phyloP scores from a whole-genome alignment of 2,113 vertebrate genomes.

The Himantopus leucocephalus region DNA sequence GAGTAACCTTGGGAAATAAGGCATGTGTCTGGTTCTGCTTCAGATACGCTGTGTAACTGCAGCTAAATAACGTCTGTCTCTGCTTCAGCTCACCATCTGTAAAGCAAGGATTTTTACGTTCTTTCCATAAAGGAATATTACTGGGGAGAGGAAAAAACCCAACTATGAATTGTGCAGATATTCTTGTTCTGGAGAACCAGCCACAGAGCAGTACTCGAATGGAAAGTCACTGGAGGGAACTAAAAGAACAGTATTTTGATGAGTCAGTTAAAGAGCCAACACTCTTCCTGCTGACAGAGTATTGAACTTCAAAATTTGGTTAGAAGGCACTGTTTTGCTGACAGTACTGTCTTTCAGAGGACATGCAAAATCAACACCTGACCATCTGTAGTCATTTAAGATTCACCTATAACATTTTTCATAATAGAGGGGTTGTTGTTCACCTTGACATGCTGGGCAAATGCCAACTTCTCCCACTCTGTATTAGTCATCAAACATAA shows the following conservation, averaged over 20 bases:
- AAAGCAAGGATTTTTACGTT: neutral
- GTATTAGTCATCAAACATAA: neutral
- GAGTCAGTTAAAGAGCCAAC: slow-evolving; percentile 42
- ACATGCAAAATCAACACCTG: slow-evolving; percentile 52
- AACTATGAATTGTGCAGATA: neutral
- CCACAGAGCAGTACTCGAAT: neutral
- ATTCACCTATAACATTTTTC: slow-evolving; percentile 27
- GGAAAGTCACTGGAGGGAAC: slow-evolving; percentile 31
- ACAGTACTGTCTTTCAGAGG: slow-evolving; percentile 56
- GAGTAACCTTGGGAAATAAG: slow-evolving; percentile 40
- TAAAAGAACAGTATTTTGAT: slow-evolving; percentile 19
- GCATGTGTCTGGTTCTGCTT: slow-evolving; percentile 2
- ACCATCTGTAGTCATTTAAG: slow-evolving; percentile 59
- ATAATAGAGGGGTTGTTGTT: neutral
- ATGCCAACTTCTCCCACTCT: neutral
- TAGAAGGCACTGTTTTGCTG: slow-evolving; percentile 59
- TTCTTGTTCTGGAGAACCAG: neutral
- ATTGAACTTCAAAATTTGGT: slow-evolving; percentile 54
- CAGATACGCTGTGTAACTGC: neutral
- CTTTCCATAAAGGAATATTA: slow-evolving; percentile 32
- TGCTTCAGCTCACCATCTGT: slow-evolving; percentile 39
- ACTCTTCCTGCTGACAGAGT: slow-evolving; percentile 44
- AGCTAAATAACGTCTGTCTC: neutral
- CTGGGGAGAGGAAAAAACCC: neutral
- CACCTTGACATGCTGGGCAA: slow-evolving; percentile 42